phyloP scores from a whole-genome alignment of 2,797 vertebrate species.

The Onychomys leucogaster region DNA sequence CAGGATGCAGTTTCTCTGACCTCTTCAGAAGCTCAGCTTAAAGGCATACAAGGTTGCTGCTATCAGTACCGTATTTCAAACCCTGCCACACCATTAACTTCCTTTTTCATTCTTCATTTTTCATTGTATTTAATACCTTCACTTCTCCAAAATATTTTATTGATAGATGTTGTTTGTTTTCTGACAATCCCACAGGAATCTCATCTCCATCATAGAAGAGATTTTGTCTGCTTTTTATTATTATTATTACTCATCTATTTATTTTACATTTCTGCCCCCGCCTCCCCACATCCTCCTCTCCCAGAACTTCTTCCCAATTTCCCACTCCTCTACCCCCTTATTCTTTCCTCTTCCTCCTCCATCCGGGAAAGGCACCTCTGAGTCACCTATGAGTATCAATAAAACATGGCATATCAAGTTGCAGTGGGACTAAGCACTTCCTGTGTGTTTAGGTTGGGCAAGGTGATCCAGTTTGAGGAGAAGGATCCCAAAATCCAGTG shows the following conservation, averaged over 20 bases:
- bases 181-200: background rate
- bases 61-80: background rate
- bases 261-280: background rate
- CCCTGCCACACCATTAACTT: background rate
- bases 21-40: too few species aligned
- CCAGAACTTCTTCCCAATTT: background rate
- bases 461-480: background rate
- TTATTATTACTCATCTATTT: background rate
- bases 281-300: background rate
- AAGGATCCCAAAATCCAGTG: background rate
- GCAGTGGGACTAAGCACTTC: background rate
- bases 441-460: background rate
- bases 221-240: background rate
- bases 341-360: background rate
- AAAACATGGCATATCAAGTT: background rate
- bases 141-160: background rate
- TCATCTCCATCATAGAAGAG: background rate
- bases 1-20: background rate
- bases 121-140: background rate
- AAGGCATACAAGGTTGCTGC: background rate
- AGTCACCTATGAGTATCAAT: background rate
- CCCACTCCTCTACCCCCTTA: background rate
- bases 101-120: background rate
- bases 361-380: background rate
- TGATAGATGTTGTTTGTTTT: background rate